Base-by-base conservation (phyloP, 2,113 vertebrate genomes). In the Propithecus coquereli region DNA sequence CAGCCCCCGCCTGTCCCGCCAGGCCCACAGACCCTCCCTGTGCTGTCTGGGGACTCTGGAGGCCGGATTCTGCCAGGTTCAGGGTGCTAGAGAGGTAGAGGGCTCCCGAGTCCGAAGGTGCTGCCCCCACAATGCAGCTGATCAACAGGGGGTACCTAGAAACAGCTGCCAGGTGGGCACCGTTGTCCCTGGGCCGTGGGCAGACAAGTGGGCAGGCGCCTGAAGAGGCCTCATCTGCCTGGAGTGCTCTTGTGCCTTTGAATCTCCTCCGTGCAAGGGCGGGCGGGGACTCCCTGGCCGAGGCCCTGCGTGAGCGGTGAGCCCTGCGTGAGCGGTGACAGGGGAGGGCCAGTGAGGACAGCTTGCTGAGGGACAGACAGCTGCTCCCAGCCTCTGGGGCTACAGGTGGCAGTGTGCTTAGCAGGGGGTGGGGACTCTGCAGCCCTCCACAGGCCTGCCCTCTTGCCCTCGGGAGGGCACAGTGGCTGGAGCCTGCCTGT, bases 131-230 rank as follows among this genome's bases (percentile, higher is more conserved):
- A 34, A 4, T 4, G 52, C 6, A 3, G 65, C 90, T 0, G 1
- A 40, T 32, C n/a, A 2, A 14, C 0, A 1, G 52, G 52, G 40
- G 27, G 20, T 23, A 45, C 40, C 32, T 25, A 27, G 32, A 68
- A 34, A 74, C 61, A 3, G 40, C 82, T 0, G 1, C 70, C 0
- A 0, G 16, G 81, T 2, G 7, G 73, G 54, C n/a, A 45, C 61
- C 0, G 0, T 11, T 0, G 0, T 34, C 83, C 59, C 50, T 7
- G 23, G 34, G 65, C 14, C 0, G 30, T 1, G 0, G 40, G 0
- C 1, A 8, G 34, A 27, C 54, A n/a, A 66, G 66, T 1, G 0
- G 8, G 25, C 52, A 25, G 81, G 63, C 1, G 3, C 14, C 63
- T 10, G 18, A 25, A 70, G 88, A 57, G 54, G 43, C 88, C 10